Evolutionary conservation across 2,888 invertebrate genomes (phyloP), one percentile per base, ranked within the genome.

Genomic region (Fragum whitleyi): DNA sequence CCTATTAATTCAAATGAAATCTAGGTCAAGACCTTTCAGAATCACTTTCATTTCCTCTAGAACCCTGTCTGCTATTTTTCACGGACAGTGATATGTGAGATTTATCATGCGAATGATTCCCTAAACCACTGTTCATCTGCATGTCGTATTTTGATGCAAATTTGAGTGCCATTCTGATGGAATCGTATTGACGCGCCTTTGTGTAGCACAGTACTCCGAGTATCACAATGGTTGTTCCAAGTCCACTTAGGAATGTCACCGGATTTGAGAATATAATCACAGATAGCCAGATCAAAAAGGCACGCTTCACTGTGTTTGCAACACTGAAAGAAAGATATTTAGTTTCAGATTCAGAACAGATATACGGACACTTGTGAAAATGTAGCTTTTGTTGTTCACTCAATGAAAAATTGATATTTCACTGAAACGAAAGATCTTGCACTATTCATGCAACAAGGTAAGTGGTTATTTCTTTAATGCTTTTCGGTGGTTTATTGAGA

Each of bases 301-400:
- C 97, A 90, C 97, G 94, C 94, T 97, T 97, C 59, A 96, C 96
- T 83, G 97, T 97, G 94, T 97, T 97, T 32, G 96, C 96, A 86
- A 97, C 97, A 94, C 97, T 97, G 94, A 86, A 95, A 91, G 77
- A 80, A 68, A 78, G n/a, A n/a, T n/a, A n/a, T n/a, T n/a, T n/a
- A n/a, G n/a, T n/a, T n/a, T n/a, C n/a, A n/a, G n/a, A n/a, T n/a
- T n/a, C n/a, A n/a, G n/a, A n/a, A n/a, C n/a, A n/a, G n/a, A n/a
- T n/a, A n/a, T n/a, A n/a, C n/a, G n/a, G n/a, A n/a, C n/a, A n/a
- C n/a, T n/a, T n/a, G n/a, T n/a, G n/a, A n/a, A n/a, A n/a, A n/a
- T n/a, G n/a, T n/a, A n/a, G n/a, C n/a, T n/a, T n/a, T n/a, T n/a
- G n/a, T n/a, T n/a, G n/a, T n/a, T n/a, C n/a, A n/a, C n/a, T n/a